Evolutionary conservation across 2,113 vertebrate species (phyloP).

Genomic region (Platysteira castanea): DNA sequence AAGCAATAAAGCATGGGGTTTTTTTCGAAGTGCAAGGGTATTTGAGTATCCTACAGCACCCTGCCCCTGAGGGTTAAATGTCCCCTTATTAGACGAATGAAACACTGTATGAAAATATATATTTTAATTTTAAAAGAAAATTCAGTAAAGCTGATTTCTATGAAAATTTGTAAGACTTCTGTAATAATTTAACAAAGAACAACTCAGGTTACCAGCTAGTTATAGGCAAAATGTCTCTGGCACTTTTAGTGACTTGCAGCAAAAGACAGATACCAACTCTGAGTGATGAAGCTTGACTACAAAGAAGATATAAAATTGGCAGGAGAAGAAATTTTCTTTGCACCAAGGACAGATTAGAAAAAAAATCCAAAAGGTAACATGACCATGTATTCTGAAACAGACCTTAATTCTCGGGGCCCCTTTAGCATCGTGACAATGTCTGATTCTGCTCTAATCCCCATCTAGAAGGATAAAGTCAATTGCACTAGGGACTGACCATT

Average conservation of each 20-base stretch:
- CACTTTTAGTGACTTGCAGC: neutral
- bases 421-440: neutral
- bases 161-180: neutral
- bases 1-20: fast-evolving
- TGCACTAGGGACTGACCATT: neutral
- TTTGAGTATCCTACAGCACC: neutral
- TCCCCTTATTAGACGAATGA: neutral
- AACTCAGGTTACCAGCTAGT: neutral
- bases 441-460: neutral
- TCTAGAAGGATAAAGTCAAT: neutral
- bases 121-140: neutral
- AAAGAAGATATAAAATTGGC: neutral
- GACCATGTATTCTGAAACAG: neutral
- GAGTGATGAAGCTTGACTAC: fast-evolving
- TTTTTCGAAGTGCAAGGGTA: neutral
- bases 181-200: neutral
- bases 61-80: neutral
- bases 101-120: neutral
- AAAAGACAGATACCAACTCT: neutral
- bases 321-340: neutral
- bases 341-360: neutral
- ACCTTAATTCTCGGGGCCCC: neutral
- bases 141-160: neutral
- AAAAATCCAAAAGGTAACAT: fast-evolving
- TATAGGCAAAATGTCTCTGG: neutral